Conservation (phyloP, 2,113 vertebrate genomes). For the Poeciliopsis prolifica region DNA sequence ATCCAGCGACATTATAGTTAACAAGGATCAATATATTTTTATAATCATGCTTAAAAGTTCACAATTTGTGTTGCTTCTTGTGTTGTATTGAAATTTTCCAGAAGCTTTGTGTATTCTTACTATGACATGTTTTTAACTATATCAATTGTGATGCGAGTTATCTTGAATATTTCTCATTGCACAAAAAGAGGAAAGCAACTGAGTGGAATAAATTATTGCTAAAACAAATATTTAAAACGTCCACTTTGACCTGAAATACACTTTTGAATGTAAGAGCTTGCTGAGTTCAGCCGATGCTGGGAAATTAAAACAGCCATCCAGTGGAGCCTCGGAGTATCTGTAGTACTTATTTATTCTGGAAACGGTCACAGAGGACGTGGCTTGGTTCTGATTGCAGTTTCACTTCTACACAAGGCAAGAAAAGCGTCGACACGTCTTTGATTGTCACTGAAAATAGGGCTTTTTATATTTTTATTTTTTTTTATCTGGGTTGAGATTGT, state of each 20-base stretch:
- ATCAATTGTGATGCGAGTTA: too few relatives aligned
- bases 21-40: too few relatives aligned
- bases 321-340: background rate
- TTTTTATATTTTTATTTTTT: background rate
- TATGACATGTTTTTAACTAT: too few relatives aligned
- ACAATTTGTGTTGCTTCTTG: too few relatives aligned
- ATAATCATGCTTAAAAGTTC: too few relatives aligned
- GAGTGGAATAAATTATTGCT: too few relatives aligned
- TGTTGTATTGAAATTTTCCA: too few relatives aligned
- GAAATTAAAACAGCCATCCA: background rate
- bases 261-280: background rate
- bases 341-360: too few relatives aligned
- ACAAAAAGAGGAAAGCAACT: too few relatives aligned
- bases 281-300: background rate
- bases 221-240: background rate
- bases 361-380: background rate
- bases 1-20: too few relatives aligned
- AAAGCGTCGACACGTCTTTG: background rate
- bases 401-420: background rate
- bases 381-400: background rate
- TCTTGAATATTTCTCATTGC: too few relatives aligned
- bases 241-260: background rate
- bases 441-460: background rate
- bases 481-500: background rate
- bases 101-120: too few relatives aligned